Evolutionary conservation across 37 sponge, comb jelly and placozoan genomes (phyloP).

Genomic region (Geodia barretti): DNA sequence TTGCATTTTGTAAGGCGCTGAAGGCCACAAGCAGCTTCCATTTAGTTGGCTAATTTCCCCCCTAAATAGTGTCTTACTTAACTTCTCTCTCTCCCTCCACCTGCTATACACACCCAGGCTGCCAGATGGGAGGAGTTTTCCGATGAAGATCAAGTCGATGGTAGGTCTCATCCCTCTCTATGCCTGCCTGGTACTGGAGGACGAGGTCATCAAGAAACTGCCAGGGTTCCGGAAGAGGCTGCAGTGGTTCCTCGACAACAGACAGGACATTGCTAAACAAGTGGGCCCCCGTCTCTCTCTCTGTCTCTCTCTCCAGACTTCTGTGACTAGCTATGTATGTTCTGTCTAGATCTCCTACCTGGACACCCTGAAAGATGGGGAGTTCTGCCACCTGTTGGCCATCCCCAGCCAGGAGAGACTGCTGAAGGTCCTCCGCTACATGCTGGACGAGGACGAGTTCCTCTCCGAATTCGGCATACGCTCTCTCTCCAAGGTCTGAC

Average conservation of each 20-base stretch:
- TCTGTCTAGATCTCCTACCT: conserved; percentile 73
- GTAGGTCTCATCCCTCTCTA: conserved; percentile 95
- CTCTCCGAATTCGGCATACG: conserved; percentile 91
- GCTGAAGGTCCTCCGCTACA: conserved; percentile 75
- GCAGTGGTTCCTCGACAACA: conserved; percentile 92
- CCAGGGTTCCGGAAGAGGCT: conserved; percentile 85
- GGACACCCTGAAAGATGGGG: conserved; percentile 50
- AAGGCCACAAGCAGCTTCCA: no score
- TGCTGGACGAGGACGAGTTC: conserved; percentile 96
- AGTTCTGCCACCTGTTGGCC: conserved; percentile 85
- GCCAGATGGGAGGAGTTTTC: conserved; percentile 54
- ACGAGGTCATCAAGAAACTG: conserved; percentile 83
- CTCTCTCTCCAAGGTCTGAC: conserved; percentile 83
- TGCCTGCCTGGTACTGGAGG: conserved; percentile 93
- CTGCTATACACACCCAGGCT: conserved; percentile 6
- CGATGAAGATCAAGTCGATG: conserved; percentile 88
- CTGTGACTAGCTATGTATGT: no score
- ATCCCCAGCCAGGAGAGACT: conserved; percentile 75
- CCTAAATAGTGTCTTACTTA: background rate
- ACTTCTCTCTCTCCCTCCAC: no score
- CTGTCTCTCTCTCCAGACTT: no score
- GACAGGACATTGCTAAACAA: conserved; percentile 79
- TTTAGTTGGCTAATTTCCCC: no score
- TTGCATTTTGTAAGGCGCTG: no score
- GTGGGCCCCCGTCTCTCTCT: conserved; percentile 22